A percentile compares a stretch with the other conserved stretches of the same genome.
These are phyloP conservation scores for Acipenser oxyrinchus DNA, from an alignment of 2,797 vertebrate genomes.

Conservation along the genomic window DNA sequence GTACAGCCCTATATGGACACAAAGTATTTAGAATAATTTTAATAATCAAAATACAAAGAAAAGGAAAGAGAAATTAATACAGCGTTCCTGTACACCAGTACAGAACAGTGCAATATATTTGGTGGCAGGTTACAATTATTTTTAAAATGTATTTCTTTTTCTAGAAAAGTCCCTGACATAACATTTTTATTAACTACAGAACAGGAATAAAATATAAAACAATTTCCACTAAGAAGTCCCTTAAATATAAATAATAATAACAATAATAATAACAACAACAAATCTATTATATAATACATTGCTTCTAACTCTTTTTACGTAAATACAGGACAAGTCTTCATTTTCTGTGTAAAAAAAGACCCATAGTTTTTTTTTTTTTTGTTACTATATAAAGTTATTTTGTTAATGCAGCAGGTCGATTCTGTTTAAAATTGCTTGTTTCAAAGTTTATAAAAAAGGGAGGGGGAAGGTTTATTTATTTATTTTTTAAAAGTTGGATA, in stretches of 20 bases:
- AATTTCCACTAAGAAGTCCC: conserved; percentile 51
- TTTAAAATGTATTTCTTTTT: conserved; percentile 44
- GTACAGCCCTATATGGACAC: conserved; percentile 37
- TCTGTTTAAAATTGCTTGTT: no score
- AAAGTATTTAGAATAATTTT: conserved; percentile 22
- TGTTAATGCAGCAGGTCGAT: conserved; percentile 33
- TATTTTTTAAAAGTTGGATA: conserved; percentile 32
- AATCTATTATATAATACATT: conserved; percentile 19
- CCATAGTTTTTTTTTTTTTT: conserved; percentile 23
- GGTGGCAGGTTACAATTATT: conserved; percentile 58
- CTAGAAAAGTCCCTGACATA: conserved; percentile 60
- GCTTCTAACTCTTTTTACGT: conserved; percentile 19
- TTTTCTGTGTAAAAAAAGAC: conserved; percentile 33
- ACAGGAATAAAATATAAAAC: conserved; percentile 54
- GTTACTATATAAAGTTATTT: conserved; percentile 44
- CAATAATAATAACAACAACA: conserved; percentile 48
- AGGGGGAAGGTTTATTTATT: conserved; percentile 28
- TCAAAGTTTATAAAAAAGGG: conserved; percentile 26
- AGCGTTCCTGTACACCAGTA: conserved; percentile 54
- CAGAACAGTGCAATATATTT: conserved; percentile 70
- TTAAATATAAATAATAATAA: conserved; percentile 67
- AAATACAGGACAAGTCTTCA: conserved; percentile 32
- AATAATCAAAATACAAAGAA: conserved; percentile 29
- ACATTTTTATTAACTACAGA: conserved; percentile 53
- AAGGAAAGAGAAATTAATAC: conserved; percentile 44